Evolutionary conservation across 2,888 invertebrate species (phyloP).

Genomic region (Orchesellides sinensis): DNA sequence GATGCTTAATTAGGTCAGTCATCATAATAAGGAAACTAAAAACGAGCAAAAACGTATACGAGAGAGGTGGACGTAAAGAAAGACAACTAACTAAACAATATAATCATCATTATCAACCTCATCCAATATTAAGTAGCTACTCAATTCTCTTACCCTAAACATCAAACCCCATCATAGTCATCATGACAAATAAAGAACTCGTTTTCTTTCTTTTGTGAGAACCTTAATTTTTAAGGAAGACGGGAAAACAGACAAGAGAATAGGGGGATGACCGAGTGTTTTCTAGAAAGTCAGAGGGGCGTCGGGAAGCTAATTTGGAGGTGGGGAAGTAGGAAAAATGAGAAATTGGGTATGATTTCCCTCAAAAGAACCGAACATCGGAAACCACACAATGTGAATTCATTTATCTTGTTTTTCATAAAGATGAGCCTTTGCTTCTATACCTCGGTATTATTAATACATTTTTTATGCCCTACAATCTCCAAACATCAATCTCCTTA

Average conservation of each 20-base stretch:
- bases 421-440: no score
- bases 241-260: conserved; percentile 2
- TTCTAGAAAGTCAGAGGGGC: conserved; percentile 67
- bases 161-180: no score
- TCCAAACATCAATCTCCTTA: conserved; percentile 66
- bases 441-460: neutral
- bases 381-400: conserved; percentile 74
- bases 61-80: no score
- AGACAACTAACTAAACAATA: no score
- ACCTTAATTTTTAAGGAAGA: neutral
- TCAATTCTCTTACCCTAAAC: neutral
- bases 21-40: no score
- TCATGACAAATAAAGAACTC: neutral
- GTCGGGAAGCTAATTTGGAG: conserved; percentile 71
- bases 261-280: conserved; percentile 41
- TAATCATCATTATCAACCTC: conserved; percentile 2
- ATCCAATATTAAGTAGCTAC: neutral
- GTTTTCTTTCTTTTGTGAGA: neutral
- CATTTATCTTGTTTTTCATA: conserved; percentile 73
- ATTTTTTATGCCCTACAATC: conserved; percentile 63
- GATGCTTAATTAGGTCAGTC: no score
- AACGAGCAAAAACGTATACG: no score
- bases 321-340: conserved; percentile 65
- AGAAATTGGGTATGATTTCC: conserved; percentile 70
- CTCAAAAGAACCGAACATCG: conserved; percentile 66